Conservation (phyloP, 2,888 invertebrate genomes). For the Dynastes grantii region DNA sequence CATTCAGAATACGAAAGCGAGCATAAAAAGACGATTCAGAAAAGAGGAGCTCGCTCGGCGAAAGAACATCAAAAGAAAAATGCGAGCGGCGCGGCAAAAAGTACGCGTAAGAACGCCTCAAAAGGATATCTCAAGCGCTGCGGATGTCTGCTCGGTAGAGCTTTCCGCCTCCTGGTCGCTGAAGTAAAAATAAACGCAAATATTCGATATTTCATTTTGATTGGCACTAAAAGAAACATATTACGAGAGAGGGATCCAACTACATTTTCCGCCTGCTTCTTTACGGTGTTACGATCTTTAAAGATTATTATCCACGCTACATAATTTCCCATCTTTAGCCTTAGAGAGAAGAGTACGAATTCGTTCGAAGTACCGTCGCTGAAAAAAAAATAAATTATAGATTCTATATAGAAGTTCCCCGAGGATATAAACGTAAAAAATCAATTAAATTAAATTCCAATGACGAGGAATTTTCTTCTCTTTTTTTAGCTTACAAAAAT, state of each 20-base stretch:
- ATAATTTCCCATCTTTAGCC: neutral
- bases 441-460: no score
- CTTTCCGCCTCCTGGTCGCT: neutral
- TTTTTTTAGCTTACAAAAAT: neutral
- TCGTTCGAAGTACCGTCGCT: neutral
- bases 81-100: neutral
- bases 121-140: neutral
- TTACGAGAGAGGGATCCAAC: neutral
- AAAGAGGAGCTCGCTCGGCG: neutral
- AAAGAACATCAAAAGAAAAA: constrained; percentile 32
- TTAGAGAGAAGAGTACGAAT: neutral
- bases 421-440: no score
- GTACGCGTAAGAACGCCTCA: constrained; percentile 8
- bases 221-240: constrained; percentile 23
- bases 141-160: neutral
- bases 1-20: constrained; percentile 10
- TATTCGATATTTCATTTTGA: constrained; percentile 33
- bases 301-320: neutral
- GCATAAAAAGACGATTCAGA: constrained; percentile 23
- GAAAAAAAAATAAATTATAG: no score
- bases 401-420: no score
- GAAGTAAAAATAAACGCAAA: constrained; percentile 31
- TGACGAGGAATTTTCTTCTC: no score
- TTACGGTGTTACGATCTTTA: constrained; percentile 12
- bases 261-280: constrained; percentile 6